phyloP scores from a whole-genome alignment of 2,888 invertebrate genomes.

The Spatulosminthurus flaviceps region DNA sequence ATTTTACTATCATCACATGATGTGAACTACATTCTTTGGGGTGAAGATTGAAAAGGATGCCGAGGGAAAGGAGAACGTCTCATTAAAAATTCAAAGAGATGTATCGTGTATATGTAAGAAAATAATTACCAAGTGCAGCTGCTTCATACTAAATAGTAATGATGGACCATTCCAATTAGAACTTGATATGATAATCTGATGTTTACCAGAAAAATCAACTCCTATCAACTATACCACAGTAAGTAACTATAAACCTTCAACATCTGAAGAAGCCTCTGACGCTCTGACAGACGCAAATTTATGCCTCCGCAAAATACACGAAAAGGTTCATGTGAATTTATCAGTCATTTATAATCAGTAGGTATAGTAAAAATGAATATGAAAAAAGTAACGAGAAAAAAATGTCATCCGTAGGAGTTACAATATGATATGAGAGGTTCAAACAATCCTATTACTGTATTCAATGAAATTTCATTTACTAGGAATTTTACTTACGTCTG shows the following conservation, averaged over 20 bases:
- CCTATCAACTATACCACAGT: too few relatives aligned
- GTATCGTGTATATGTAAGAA: too few relatives aligned
- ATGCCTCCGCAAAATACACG: not conserved
- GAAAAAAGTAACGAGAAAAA: not conserved
- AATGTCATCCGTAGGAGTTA: not conserved
- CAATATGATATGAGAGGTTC: too few relatives aligned
- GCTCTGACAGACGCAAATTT: not conserved
- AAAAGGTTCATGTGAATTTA: not conserved
- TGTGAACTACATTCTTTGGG: not conserved
- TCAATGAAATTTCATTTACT: too few relatives aligned
- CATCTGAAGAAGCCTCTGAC: not conserved
- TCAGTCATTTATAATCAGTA: not conserved
- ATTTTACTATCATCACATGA: not conserved
- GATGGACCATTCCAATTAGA: constrained; percentile 13
- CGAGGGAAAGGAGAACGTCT: not conserved
- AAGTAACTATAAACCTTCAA: too few relatives aligned
- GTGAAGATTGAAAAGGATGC: not conserved
- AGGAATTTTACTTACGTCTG: too few relatives aligned
- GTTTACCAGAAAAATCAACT: constrained; percentile 1
- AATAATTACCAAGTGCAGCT: constrained; percentile 7
- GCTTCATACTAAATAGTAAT: constrained; percentile 13
- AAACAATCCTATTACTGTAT: too few relatives aligned
- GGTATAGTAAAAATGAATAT: not conserved
- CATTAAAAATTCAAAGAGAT: not conserved
- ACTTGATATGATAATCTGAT: constrained; percentile 12